Conservation (phyloP, 1,140 invertebrate species). For the Diorhabda sublineata region DNA sequence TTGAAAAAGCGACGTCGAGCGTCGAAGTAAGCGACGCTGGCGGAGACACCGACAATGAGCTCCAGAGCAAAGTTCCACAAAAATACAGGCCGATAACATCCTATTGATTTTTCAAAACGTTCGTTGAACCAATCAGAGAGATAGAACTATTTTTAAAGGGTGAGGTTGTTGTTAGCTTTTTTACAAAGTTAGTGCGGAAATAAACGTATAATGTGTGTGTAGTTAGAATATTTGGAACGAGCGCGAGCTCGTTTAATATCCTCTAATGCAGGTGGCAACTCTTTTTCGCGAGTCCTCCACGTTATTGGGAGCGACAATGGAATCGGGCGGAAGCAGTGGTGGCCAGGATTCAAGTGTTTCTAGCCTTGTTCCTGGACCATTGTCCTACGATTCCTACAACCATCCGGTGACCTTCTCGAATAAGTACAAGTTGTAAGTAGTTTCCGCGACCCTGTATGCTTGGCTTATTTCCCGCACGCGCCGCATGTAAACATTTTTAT, state of each 20-base stretch:
- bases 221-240: slow-evolving; percentile 35
- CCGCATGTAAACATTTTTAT: slow-evolving; percentile 35
- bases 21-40: slow-evolving; percentile 43
- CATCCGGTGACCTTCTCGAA: slow-evolving; percentile 44
- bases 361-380: slow-evolving; percentile 34
- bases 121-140: slow-evolving; percentile 50
- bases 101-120: slow-evolving; percentile 50
- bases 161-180: slow-evolving; percentile 47
- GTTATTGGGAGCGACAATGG: slow-evolving; percentile 60
- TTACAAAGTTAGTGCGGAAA: slow-evolving; percentile 40
- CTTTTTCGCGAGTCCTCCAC: slow-evolving; percentile 65
- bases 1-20: slow-evolving; percentile 40
- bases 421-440: slow-evolving; percentile 48
- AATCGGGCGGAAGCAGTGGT: slow-evolving; percentile 47
- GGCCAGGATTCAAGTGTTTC: slow-evolving; percentile 38
- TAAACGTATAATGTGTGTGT: slow-evolving; percentile 40
- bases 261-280: slow-evolving; percentile 64
- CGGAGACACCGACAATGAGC: slow-evolving; percentile 44
- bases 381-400: slow-evolving; percentile 44
- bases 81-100: slow-evolving; percentile 48
- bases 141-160: slow-evolving; percentile 50
- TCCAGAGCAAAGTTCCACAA: slow-evolving; percentile 42
- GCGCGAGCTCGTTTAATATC: slow-evolving; percentile 37
- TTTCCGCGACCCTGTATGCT: slow-evolving; percentile 16
- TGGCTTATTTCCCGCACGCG: slow-evolving; percentile 25